These are phyloP conservation scores for Lutra lutra DNA, from an alignment of 2,797 vertebrate species.

Conservation along the genomic window DNA sequence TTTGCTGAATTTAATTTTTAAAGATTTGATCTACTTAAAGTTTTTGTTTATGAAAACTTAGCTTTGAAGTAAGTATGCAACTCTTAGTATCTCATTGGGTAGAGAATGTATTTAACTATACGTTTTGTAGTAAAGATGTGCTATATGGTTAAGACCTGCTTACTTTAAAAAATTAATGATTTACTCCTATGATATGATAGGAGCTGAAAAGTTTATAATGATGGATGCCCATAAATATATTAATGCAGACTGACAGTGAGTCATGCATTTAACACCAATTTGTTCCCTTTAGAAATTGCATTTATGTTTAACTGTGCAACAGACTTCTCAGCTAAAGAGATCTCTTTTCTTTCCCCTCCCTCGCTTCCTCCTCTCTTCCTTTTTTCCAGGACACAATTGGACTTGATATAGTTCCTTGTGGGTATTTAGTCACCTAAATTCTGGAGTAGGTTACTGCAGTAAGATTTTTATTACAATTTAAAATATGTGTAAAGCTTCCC, in stretches of 20 bases:
- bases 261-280: not conserved
- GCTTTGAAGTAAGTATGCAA: not conserved
- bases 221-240: not conserved
- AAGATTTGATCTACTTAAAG: not conserved
- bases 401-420: not conserved
- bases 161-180: slow-evolving; percentile 2
- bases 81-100: not conserved
- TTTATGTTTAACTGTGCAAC: not conserved
- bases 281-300: not conserved
- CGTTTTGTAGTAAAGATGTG: not conserved
- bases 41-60: slow-evolving; percentile 10
- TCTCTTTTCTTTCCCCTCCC: not conserved
- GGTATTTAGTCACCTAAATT: not conserved
- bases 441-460: not conserved
- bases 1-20: not conserved
- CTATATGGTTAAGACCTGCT: not conserved
- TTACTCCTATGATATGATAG: not conserved
- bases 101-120: not conserved
- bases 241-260: not conserved
- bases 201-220: not conserved
- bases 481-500: not conserved
- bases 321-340: slow-evolving; percentile 14
- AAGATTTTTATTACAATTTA: not conserved
- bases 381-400: not conserved
- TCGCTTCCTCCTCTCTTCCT: not conserved